Evolutionary conservation across 2,113 vertebrate genomes (phyloP), one percentile per base, ranked within the genome.

Genomic region (Labeo rohita): DNA sequence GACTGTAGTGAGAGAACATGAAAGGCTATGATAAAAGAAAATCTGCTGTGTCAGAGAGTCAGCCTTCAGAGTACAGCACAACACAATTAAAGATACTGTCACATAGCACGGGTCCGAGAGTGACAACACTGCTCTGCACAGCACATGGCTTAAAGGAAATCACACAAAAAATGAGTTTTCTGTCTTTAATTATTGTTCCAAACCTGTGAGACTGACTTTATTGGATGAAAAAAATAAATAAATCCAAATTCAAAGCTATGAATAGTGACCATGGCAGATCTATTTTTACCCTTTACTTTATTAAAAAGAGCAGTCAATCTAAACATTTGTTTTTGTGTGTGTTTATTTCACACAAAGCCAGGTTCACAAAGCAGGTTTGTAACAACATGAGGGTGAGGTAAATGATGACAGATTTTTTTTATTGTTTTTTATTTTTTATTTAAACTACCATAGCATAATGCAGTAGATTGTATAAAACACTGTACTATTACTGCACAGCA

Each of bases 1-100:
- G 52, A 77, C 56, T 76, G 28, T 74, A 49, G 70, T 12, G 70
- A 75, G 70, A 75, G 49, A 34, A 73, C 81, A 83, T 73, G 81
- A 83, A 83, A 54, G 34, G 12, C 28, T 18, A 43, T 36, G 66
- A 73, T 83, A 15, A 56, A 83, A 75, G n/a, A 75, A 28, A 54
- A 43, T 72, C 63, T n/a, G 52, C n/a, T 45, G 78, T 61, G 78
- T 65, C 78, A 80, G 70, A 75, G 70, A 74, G 34, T 36, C 28
- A 54, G 34, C 3, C 45, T 50, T 2, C 6, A 6, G 66, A 79
- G 34, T 52, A 79, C 74, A 85, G 23, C 61, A 85, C 47, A 39
- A 78, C n/a, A 76, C 66, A 59, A 79, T 59, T 47, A 65, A 68
- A 85, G 21, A 78, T 45, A 45, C 39, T 15, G 11, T 36, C 39